Evolutionary conservation across 2,797 vertebrate species (phyloP).

Genomic region (Decapterus maruadsi): DNA sequence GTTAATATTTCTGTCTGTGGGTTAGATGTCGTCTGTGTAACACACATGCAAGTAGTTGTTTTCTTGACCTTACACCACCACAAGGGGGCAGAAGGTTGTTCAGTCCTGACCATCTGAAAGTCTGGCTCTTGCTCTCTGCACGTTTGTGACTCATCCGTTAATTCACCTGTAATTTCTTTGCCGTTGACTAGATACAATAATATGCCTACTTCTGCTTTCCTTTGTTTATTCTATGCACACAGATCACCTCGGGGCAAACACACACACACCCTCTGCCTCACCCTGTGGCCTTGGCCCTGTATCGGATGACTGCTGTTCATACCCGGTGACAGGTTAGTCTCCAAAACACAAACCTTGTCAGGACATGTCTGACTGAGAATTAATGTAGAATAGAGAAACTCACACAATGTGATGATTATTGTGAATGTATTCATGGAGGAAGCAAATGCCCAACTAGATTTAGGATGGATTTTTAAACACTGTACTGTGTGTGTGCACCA

Average conservation of each 20-base stretch:
- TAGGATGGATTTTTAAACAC: not conserved
- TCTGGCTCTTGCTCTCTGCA: constrained; percentile 10
- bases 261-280: constrained; percentile 20
- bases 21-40: not conserved
- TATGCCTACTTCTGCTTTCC: not conserved
- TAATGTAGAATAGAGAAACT: not conserved
- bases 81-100: constrained; percentile 38
- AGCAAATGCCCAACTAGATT: no score
- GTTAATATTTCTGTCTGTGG: not conserved
- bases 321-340: constrained; percentile 41
- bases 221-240: constrained; percentile 7
- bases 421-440: not conserved
- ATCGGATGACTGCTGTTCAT: constrained; percentile 49
- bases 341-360: constrained; percentile 16
- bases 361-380: constrained; percentile 17
- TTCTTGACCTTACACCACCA: constrained; percentile 27
- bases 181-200: constrained; percentile 1
- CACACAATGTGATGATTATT: not conserved
- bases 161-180: not conserved
- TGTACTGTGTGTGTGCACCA: not conserved
- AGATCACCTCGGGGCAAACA: constrained; percentile 26
- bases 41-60: not conserved
- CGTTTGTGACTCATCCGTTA: no score
- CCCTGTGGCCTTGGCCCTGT: constrained; percentile 36
- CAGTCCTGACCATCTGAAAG: not conserved